Evolutionary conservation across 2,888 invertebrate genomes (phyloP), one percentile per base, ranked within the genome.

Genomic region (Melipona beecheii): DNA sequence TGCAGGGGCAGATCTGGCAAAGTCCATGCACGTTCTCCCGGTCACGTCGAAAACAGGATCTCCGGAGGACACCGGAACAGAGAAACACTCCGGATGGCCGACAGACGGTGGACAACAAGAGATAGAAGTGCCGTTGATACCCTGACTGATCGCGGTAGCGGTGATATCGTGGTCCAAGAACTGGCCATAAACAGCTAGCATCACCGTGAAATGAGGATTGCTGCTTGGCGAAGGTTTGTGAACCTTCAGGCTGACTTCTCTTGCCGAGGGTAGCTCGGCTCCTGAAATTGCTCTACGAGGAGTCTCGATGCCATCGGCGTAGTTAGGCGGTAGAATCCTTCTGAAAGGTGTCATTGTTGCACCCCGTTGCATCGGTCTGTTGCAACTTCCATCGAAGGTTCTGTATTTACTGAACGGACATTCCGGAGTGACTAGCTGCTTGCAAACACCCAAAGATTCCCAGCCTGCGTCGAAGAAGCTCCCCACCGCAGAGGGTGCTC

Each of bases 111-210:
- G 89, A 91, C 98, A 97, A 92, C 98, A 98, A 0, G 97, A 96
- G 17, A 98, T 96, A 0, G 97, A 95, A 17, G 95, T 96, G 58
- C 97, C 97, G 92, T 97, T 96, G 75, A 95, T 90, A 94, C 97
- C 97, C 92, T 97, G 96, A 89, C 96, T 97, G 13, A 97, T 94
- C 0, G 98, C 98, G 0, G 98, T 98, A 11, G 98, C 97, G 0
- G 98, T 98, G 77, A 98, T 96, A 88, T 98, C 98, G 89, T 98
- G 98, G 93, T 98, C 98, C 21, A 98, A 92, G 94, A 98, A 98
- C 95, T 98, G 98, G 0, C 98, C 98, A 96, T 98, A 98, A 6
- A 98, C 97, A 0, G 98, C 98, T 83, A 98, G 93, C 97, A 98
- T 97, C 0, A 97, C 97, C 0, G 97, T 97, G 93, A 98, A 97